Evolutionary conservation across 2,888 invertebrate species (phyloP).

Genomic region (Glaucopsyche alexis): DNA sequence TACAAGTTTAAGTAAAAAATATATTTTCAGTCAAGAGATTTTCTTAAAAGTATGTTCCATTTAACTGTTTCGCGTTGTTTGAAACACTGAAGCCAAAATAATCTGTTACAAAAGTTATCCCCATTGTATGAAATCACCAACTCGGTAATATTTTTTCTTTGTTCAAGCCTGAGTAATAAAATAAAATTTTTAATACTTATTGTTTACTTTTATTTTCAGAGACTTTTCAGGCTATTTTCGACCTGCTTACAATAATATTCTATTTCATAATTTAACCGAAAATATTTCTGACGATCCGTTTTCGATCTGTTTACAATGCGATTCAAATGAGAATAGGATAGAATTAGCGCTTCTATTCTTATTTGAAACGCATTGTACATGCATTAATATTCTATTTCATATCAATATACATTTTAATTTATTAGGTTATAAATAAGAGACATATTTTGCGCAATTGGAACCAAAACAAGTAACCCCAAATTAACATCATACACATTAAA

Average conservation of each 20-base stretch:
- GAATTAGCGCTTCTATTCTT: too few relatives aligned
- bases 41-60: not conserved
- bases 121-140: not conserved
- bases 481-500: too few relatives aligned
- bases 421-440: too few relatives aligned
- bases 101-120: not conserved
- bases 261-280: not conserved
- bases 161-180: not conserved
- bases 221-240: not conserved
- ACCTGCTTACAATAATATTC: not conserved
- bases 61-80: not conserved
- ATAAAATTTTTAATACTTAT: not conserved
- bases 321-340: too few relatives aligned
- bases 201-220: not conserved
- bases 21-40: not conserved
- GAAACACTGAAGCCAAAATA: not conserved
- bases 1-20: not conserved
- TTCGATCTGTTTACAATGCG: too few relatives aligned
- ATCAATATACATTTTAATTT: too few relatives aligned
- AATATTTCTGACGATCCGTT: too few relatives aligned
- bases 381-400: too few relatives aligned
- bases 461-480: too few relatives aligned
- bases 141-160: not conserved
- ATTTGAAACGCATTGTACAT: too few relatives aligned
- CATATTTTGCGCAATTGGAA: too few relatives aligned